These are phyloP conservation scores for Watsonalla binaria DNA, from an alignment of 2,888 invertebrate genomes.

Conservation along the genomic window DNA sequence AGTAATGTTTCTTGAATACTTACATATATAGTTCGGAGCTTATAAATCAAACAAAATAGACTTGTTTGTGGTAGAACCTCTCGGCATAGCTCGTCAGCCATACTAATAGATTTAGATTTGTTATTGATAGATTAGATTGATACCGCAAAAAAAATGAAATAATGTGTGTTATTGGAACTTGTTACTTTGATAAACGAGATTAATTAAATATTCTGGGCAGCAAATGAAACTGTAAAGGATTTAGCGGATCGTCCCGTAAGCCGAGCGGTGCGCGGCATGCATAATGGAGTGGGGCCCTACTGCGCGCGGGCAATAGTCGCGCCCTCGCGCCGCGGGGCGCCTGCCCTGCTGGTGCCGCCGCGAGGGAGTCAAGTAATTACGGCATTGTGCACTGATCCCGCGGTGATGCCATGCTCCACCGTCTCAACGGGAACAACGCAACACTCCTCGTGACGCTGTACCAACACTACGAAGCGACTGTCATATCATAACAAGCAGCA, in stretches of 20 bases:
- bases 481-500: too few relatives aligned
- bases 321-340: slow-evolving; percentile 10
- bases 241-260: slow-evolving; percentile 18
- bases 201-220: not conserved
- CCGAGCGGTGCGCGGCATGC: slow-evolving; percentile 27
- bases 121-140: too few relatives aligned
- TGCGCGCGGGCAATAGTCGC: slow-evolving; percentile 30
- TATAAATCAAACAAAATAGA: too few relatives aligned
- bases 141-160: too few relatives aligned
- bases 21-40: too few relatives aligned
- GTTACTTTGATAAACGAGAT: not conserved
- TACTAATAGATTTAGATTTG: too few relatives aligned
- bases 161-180: too few relatives aligned
- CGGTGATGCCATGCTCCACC: not conserved
- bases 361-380: slow-evolving; percentile 11
- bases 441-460: not conserved
- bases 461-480: too few relatives aligned
- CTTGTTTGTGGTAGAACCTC: too few relatives aligned
- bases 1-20: too few relatives aligned
- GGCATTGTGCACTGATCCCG: not conserved
- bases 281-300: slow-evolving; percentile 51
- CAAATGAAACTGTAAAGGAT: slow-evolving; percentile 11
- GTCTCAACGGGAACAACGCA: not conserved
- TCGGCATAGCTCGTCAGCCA: too few relatives aligned
- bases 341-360: slow-evolving; percentile 8